Evolutionary conservation across 2,797 vertebrate genomes (phyloP), one percentile per base, ranked within the genome.

Genomic region (Rhyacichthys aspro): DNA sequence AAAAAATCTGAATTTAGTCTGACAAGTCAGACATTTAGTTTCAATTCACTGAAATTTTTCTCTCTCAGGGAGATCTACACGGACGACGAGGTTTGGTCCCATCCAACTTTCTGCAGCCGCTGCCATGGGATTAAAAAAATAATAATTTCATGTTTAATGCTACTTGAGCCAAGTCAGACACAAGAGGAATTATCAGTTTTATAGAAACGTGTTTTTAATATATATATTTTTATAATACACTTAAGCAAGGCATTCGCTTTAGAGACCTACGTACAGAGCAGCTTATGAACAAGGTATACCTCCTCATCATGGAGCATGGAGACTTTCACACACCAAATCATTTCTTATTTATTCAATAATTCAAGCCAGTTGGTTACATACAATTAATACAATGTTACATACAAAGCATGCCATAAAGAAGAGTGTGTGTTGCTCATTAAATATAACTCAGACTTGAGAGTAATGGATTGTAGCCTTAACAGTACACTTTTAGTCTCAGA

Each of bases 61-160:
- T 28, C 4, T 50, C 59, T 60, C 71, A 99, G 97, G 97, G 95
- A 11, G 95, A 98, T 57, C 85, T 97, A 55, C 93, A 94, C 28
- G 94, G 96, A 39, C 89, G 83, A 36, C 89, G 91, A 67, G 96
- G 97, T 47, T 91, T 98, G 81, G 95, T 98, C 56, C 96, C 97
- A 0, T 99, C 97, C 12, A 98, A 98, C 84, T 98, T 94, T 76
- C 86, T 98, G 75, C 92, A 96, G 80, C 72, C 72, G 1, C 48
- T 91, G 33, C 81, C 90, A 32, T 92, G 89, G 90, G 76, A 92
- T 47, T 93, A 86, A 67, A 59, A 46, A 44, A 72, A 1, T 0
- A n/a, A n/a, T 15, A 8, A 6, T 1, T 0, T 52, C 33, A 16
- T 11, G 34, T 66, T 43, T 10, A 69, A 65, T 70, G 18, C 23